A percentile compares a stretch with the other conserved stretches of the same genome.
Conservation (phyloP, 2,113 vertebrate genomes). For the Silurus meridionalis region DNA sequence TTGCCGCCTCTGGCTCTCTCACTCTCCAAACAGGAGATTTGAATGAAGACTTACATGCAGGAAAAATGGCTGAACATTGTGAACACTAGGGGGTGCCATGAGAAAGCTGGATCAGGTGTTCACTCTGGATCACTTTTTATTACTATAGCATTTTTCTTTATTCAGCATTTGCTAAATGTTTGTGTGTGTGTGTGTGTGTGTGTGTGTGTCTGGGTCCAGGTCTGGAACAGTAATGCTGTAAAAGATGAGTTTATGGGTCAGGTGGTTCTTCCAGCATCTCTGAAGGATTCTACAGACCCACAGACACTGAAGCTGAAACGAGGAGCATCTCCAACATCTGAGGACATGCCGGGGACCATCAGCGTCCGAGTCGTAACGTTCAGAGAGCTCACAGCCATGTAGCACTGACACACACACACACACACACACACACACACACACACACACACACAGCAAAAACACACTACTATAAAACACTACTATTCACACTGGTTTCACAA, state of each 20-base stretch:
- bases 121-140: neutral
- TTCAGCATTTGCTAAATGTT: neutral
- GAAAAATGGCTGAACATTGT: too few relatives aligned
- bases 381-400: conserved; percentile 82
- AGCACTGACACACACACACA: conserved; percentile 50
- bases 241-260: conserved; percentile 86
- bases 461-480: neutral
- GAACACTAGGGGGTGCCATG: too few relatives aligned
- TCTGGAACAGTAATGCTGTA: conserved; percentile 83
- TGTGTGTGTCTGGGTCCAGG: conserved; percentile 62
- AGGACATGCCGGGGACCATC: conserved; percentile 81
- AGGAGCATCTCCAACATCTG: conserved; percentile 65
- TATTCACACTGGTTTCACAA: too few relatives aligned
- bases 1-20: too few relatives aligned
- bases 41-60: too few relatives aligned
- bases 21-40: too few relatives aligned
- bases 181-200: conserved; percentile 5
- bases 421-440: neutral
- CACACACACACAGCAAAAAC: neutral
- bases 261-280: conserved; percentile 77
- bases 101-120: neutral
- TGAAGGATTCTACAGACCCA: conserved; percentile 65
- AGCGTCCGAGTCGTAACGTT: conserved; percentile 77
- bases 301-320: conserved; percentile 80
- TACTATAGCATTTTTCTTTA: neutral